Evolutionary conservation across 2,888 invertebrate species (phyloP).

Genomic region (Colostygia pectinataria): DNA sequence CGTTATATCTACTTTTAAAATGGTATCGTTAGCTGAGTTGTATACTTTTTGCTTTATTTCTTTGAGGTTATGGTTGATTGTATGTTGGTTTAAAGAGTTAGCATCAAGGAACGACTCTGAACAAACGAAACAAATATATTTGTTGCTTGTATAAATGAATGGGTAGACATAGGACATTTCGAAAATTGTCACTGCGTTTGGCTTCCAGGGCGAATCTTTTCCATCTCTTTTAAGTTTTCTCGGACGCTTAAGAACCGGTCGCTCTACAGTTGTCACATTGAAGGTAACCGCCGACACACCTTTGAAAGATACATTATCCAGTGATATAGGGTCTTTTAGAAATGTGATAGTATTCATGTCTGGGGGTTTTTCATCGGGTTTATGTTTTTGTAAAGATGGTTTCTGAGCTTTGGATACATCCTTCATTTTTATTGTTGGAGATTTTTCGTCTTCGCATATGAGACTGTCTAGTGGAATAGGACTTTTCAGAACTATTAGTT

Average conservation of each 20-base stretch:
- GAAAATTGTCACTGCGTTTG: constrained; percentile 58
- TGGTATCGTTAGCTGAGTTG: constrained; percentile 53
- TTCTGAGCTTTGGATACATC: constrained; percentile 2
- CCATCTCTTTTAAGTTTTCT: constrained; percentile 30
- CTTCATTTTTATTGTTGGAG: constrained; percentile 26
- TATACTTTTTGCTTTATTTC: constrained; percentile 52
- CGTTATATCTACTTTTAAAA: constrained; percentile 63
- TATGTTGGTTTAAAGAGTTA: constrained; percentile 51
- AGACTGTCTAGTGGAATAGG: constrained; percentile 55
- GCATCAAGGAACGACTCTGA: constrained; percentile 51
- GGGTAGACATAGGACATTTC: constrained; percentile 63
- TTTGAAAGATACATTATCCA: constrained; percentile 41
- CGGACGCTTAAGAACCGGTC: constrained; percentile 16
- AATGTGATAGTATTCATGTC: constrained; percentile 33
- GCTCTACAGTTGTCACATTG: constrained; percentile 47
- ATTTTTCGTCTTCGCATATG: constrained; percentile 37
- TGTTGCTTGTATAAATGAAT: constrained; percentile 58
- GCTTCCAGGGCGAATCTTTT: constrained; percentile 48
- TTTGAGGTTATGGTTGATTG: constrained; percentile 43
- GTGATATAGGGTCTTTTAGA: constrained; percentile 54
- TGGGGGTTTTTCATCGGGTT: constrained; percentile 7
- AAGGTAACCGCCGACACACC: constrained; percentile 38
- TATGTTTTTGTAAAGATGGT: constrained; percentile 17
- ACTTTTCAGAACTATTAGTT: constrained; percentile 52
- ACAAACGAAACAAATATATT: constrained; percentile 67